Evolutionary conservation across 2,113 vertebrate species (phyloP).

Genomic region (Hippoglossus stenolepis): DNA sequence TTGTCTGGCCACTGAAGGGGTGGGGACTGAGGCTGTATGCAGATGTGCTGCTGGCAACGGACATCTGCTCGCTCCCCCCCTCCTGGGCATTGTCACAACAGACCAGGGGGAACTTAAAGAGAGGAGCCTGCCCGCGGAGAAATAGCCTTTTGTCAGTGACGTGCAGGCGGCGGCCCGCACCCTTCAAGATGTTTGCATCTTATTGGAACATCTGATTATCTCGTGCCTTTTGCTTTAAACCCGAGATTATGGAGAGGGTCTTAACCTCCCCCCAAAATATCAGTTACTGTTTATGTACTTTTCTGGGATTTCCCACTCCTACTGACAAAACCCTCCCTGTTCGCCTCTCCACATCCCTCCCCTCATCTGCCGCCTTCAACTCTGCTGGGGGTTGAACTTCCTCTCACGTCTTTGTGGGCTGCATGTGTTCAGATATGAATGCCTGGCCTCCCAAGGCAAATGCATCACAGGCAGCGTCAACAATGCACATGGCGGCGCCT

Average conservation of each 20-base stretch:
- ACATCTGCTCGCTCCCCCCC: constrained; percentile 74
- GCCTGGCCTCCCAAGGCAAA: constrained; percentile 54
- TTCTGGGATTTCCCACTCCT: constrained; percentile 2
- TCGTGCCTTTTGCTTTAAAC: constrained; percentile 21
- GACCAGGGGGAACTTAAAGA: constrained; percentile 66
- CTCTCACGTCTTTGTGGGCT: constrained; percentile 52
- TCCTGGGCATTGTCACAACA: constrained; percentile 76
- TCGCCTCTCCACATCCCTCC: constrained; percentile 25
- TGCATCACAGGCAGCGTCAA: constrained; percentile 62
- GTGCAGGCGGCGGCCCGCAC: constrained; percentile 42
- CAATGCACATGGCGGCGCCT: constrained; percentile 65
- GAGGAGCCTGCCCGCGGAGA: constrained; percentile 55
- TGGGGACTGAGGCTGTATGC: constrained; percentile 79
- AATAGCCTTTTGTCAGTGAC: constrained; percentile 66
- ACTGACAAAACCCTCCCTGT: constrained; percentile 17
- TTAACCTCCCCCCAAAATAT: background rate
- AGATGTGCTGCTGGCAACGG: constrained; percentile 80
- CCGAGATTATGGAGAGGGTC: constrained; percentile 4
- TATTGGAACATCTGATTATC: constrained; percentile 39
- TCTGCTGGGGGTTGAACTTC: constrained; percentile 62
- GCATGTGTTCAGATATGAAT: constrained; percentile 61
- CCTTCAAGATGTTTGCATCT: constrained; percentile 50
- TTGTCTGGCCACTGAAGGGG: constrained; percentile 79
- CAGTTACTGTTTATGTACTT: background rate
- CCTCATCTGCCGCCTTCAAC: constrained; percentile 36